Evolutionary conservation across 2,113 vertebrate genomes (phyloP), one percentile per base, ranked within the genome.

Genomic region (Nerophis ophidion): DNA sequence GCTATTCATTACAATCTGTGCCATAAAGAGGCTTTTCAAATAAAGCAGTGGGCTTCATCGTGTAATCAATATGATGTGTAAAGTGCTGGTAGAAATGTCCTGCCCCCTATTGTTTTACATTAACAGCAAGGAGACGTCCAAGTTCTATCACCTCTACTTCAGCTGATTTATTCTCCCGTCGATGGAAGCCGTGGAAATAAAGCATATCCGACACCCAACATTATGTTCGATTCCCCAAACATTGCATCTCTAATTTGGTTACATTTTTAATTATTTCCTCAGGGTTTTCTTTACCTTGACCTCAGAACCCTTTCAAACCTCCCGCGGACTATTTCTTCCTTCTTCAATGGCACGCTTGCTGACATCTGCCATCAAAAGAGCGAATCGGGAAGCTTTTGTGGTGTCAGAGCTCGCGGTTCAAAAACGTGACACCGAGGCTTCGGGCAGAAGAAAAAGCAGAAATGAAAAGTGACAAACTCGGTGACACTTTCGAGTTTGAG

Each of bases 1-100:
- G 72, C 76, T 51, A 86, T 87, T 79, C 68, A 79, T 87, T 84
- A 74, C 82, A 72, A 87, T 86, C 81, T 81, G 51, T 15, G 71
- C 60, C 69, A 83, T 81, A 73, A 70, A 45, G 66, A 62, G 74
- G 70, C 66, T 75, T 78, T 84, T 77, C 70, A 74, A 64, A 65
- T 38, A 69, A 56, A 61, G 63, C 71, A 6, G 54, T 72, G 50
- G 70, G 61, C 74, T 79, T 75, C 82, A 71, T 70, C 66, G 60
- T 63, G 45, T 67, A 81, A 85, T 85, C 77, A 74, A 84, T 86
- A 79, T 63, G 58, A 70, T 72, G 75, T 76, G 81, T 75, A 75
- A 86, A 76, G 67, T 70, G 74, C 68, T 79, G 71, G 66, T 71
- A 79, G 63, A 74, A 48, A 76, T 75, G 60, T 46, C 58, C 61